Percentiles rank a stretch among this genome's conserved stretches.
Evolutionary conservation across 1,140 invertebrate species (phyloP).

Genomic region (Pachypeltis micranthus): DNA sequence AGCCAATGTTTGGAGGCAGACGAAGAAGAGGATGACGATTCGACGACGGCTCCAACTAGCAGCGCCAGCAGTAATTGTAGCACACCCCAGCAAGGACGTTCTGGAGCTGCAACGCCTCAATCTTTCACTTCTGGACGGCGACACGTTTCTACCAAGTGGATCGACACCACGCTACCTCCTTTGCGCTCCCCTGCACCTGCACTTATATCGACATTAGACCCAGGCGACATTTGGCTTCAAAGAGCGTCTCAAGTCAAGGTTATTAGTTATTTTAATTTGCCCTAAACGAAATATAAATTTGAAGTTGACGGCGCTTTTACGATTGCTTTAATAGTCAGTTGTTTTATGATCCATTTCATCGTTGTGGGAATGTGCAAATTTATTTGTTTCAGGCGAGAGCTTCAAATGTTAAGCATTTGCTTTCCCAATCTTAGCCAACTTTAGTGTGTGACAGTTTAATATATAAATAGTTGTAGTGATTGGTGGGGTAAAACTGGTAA

Average conservation of each 20-base stretch:
- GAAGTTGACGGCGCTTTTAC: too few relatives aligned
- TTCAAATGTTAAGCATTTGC: too few relatives aligned
- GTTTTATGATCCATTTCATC: too few relatives aligned
- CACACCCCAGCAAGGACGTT: background rate
- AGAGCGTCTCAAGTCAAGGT: background rate
- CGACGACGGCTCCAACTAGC: background rate
- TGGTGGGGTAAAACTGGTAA: too few relatives aligned
- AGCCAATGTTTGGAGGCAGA: conserved; percentile 12
- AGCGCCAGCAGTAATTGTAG: background rate
- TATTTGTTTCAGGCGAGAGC: too few relatives aligned
- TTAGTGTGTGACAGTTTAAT: too few relatives aligned
- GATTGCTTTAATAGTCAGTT: too few relatives aligned
- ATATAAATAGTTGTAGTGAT: too few relatives aligned
- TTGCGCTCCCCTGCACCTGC: conserved; percentile 14
- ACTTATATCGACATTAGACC: background rate
- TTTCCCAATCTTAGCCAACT: too few relatives aligned
- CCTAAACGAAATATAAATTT: background rate
- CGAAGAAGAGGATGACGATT: background rate
- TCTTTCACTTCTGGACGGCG: background rate
- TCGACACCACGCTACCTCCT: conserved; percentile 7
- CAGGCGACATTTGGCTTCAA: conserved; percentile 11
- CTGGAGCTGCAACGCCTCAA: background rate
- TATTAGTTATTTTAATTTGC: background rate
- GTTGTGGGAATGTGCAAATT: too few relatives aligned
- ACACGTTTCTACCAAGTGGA: conserved; percentile 15